Evolutionary conservation across 2,113 vertebrate species (phyloP), one percentile per base, ranked within the genome.

Genomic region (Butorides virescens): DNA sequence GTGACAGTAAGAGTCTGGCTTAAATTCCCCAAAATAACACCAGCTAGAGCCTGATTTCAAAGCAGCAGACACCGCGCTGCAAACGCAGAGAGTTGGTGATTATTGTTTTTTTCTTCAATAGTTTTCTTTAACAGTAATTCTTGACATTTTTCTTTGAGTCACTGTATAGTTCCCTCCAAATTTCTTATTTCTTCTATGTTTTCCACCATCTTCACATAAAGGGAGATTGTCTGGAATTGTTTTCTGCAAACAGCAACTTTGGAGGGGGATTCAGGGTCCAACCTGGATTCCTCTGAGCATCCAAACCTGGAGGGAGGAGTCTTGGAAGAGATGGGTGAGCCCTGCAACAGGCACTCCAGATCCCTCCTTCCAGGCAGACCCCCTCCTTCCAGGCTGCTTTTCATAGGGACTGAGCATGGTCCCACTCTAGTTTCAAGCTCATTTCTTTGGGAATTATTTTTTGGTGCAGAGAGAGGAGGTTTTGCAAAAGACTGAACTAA

Each of bases 1-100:
- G 85, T 92, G 86, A 80, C 90, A 89, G 90, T 42, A 59, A 96
- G 80, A 87, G 82, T 81, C 93, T 90, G 86, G 80, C 42, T 94
- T 88, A 50, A 90, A 83, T 56, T 65, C 63, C 81, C 46, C 44
- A 70, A 82, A 89, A 94, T 87, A 96, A 91, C 78, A 80, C 79
- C 63, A 91, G 36, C 73, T 67, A 70, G 74, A 90, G 63, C 67
- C 84, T 59, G 68, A 66, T 83, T 92, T 92, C 85, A 70, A 74
- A 93, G 82, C 70, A 91, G 81, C 63, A 94, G 84, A 61, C 58
- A 44, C 49, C 1, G 23, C 0, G 0, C 36, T 88, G 53, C 66
- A 86, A 81, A 68, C 21, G 30, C 75, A 56, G 30, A 59, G 39
- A 83, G 37, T 22, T 74, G 29, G 19, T 37, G 78, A 72, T 47